A percentile compares a stretch with the other conserved stretches of the same genome.
Evolutionary conservation across 2,888 invertebrate genomes (phyloP).

Genomic region (Adineta ricciae): DNA sequence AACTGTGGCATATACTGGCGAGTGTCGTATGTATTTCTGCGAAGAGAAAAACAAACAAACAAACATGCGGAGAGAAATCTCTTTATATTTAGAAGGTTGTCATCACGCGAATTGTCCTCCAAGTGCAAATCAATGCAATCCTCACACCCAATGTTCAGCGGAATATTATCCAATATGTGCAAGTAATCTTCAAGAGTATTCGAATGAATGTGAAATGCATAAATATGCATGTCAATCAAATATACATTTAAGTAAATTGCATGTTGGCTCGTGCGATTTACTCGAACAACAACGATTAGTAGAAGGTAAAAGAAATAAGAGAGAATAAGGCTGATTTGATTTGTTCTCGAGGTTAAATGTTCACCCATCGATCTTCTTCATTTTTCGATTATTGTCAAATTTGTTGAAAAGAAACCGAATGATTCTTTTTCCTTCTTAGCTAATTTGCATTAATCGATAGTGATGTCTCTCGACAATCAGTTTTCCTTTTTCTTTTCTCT

Average conservation of each 20-base stretch:
- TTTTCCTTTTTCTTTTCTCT: not conserved
- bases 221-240: conserved; percentile 22
- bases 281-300: not conserved
- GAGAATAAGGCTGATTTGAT: too few relatives aligned
- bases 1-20: not conserved
- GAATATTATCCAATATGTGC: conserved; percentile 14
- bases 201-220: conserved; percentile 16
- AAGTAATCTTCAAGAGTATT: conserved; percentile 17
- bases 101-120: not conserved
- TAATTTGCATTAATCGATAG: conserved; percentile 1
- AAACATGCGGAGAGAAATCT: too few relatives aligned
- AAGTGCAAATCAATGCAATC: not conserved
- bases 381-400: not conserved
- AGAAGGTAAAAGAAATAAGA: not conserved
- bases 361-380: not conserved
- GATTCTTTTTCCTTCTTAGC: not conserved
- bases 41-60: too few relatives aligned
- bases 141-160: not conserved
- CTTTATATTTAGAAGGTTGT: not conserved
- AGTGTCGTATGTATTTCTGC: not conserved
- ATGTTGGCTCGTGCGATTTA: not conserved
- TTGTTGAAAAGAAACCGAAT: not conserved
- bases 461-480: conserved; percentile 18
- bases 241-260: not conserved
- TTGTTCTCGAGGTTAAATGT: not conserved